Base-by-base conservation (phyloP, 2,888 invertebrate species). In the Ormyrus thymus region DNA sequence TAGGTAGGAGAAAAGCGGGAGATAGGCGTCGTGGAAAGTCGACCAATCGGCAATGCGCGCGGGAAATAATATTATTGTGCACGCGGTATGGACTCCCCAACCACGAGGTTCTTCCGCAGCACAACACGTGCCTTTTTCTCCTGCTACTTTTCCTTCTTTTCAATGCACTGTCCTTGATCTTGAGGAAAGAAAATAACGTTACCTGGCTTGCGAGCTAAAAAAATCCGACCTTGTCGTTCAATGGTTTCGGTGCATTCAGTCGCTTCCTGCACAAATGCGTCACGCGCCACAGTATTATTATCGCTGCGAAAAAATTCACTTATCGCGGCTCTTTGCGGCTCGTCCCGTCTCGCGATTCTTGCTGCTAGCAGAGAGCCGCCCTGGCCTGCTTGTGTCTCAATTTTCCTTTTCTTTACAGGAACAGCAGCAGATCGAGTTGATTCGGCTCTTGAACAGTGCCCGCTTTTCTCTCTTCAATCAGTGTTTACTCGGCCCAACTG, bases 31-130 rank as follows among this genome's bases (percentile, higher is more conserved):
- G 53, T n/a, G 43, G n/a, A 66, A 15, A 45, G 45, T 13, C 65
- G 81, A 83, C 87, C 87, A 88, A 88, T 88, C 87, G 83, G 83
- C 82, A 76, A 81, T 83, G 81, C 85, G 87, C 87, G 87, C 87
- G 87, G 87, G 87, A 88, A 88, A 87, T 86, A 86, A 86, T 87
- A 86, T 87, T 87, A 87, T 87, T 87, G 61, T 65, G 84, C 85
- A 29, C 81, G 82, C 82, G 8, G 51, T 13, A 46, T 59, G 53
- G 7, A 48, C 50, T 50, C 29, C 48, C 15, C 53, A 15, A 83
- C 86, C 87, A 87, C 87, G 87, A 85, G 87, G 86, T 71, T 53
- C 69, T 51, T 8, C 48, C 62, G 46, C 29, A 53, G 13, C 70
- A 29, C 29, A 29, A 11, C 45, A 45, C 58, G 51, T 7, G 10